Conservation (phyloP, 2,888 invertebrate species). For the Yponomeuta cagnagella region DNA sequence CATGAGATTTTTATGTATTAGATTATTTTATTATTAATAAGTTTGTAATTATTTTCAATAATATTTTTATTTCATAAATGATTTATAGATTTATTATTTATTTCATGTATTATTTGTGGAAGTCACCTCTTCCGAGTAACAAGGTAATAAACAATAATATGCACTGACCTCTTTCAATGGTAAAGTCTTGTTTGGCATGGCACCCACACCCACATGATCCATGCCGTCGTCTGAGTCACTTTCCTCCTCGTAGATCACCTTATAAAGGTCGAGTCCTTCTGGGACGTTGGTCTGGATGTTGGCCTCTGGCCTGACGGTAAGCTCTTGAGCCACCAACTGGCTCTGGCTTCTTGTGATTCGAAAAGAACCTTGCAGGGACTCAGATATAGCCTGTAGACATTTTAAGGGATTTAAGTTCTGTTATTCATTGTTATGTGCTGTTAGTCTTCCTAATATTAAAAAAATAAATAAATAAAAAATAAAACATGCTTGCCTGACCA, state of each 20-base stretch:
- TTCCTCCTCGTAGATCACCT: slow-evolving; percentile 63
- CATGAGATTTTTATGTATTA: too few relatives aligned
- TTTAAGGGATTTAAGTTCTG: not conserved
- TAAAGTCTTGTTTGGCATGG: slow-evolving; percentile 35
- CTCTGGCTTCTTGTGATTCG: slow-evolving; percentile 47
- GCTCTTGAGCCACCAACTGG: slow-evolving; percentile 59
- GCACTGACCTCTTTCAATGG: slow-evolving; percentile 13
- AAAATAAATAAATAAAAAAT: too few relatives aligned
- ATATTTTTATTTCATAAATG: too few relatives aligned
- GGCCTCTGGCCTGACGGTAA: slow-evolving; percentile 63
- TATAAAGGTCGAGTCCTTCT: slow-evolving; percentile 59
- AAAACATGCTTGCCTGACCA: too few relatives aligned
- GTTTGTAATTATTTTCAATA: too few relatives aligned
- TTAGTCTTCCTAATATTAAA: too few relatives aligned
- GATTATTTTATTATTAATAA: too few relatives aligned
- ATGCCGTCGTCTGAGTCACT: slow-evolving; percentile 56
- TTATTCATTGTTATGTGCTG: too few relatives aligned
- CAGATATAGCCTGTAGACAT: slow-evolving; percentile 57
- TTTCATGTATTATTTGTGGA: too few relatives aligned
- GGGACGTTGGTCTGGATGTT: slow-evolving; percentile 68
- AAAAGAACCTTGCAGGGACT: slow-evolving; percentile 54
- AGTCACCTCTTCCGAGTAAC: not conserved
- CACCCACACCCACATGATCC: slow-evolving; percentile 47
- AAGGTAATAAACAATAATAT: not conserved
- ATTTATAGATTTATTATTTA: too few relatives aligned